Percentiles rank a stretch among this genome's conserved stretches.
phyloP scores from a whole-genome alignment of 2,113 vertebrate genomes.

The Alexandromys fortis region DNA sequence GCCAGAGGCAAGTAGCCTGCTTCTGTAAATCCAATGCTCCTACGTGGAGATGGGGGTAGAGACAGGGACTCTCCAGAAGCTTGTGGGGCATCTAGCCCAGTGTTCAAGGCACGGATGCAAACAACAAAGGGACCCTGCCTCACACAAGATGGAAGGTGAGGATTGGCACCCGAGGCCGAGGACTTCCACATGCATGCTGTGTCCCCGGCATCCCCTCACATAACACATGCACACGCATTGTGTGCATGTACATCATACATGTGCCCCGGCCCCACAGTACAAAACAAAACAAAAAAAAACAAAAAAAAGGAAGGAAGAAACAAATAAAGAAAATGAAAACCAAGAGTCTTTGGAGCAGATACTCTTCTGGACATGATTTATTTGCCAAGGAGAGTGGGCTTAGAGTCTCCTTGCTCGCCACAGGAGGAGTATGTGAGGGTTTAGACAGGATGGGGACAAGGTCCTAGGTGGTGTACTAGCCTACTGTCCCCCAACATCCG shows the following conservation, averaged over 20 bases:
- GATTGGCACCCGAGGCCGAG: background rate
- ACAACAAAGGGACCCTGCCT: background rate
- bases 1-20: background rate
- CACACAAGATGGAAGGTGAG: background rate
- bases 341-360: background rate
- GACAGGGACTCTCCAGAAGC: background rate
- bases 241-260: background rate
- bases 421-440: background rate
- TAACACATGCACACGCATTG: background rate
- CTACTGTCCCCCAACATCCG: background rate
- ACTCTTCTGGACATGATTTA: background rate
- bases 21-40: background rate
- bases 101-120: background rate
- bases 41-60: background rate
- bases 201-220: background rate
- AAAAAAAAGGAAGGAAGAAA: background rate
- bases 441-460: fast-evolving
- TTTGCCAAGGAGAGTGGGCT: background rate
- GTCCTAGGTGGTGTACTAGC: background rate
- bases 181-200: too few species aligned
- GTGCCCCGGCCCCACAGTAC: background rate
- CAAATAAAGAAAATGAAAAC: background rate
- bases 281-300: background rate
- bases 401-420: background rate
- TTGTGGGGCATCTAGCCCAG: background rate